phyloP scores from a whole-genome alignment of 2,797 vertebrate species.

The Brachymystax lenok region DNA sequence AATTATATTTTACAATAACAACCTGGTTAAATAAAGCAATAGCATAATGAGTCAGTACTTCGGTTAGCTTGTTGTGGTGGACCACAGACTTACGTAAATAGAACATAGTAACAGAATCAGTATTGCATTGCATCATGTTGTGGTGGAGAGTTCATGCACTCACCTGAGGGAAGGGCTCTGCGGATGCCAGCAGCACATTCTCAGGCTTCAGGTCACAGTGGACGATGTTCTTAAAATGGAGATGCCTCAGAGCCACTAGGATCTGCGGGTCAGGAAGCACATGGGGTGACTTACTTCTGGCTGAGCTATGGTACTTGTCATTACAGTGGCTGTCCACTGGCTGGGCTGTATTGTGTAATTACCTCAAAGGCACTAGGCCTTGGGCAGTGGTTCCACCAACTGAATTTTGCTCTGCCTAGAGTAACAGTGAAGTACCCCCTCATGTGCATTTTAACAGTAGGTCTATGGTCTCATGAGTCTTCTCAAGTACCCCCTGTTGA shows the following conservation, averaged over 20 bases:
- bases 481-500: too few species aligned
- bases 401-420: too few species aligned
- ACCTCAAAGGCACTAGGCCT: too few species aligned
- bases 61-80: neutral
- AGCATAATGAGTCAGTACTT: neutral
- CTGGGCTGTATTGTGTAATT: too few species aligned
- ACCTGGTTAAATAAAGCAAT: neutral
- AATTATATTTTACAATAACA: neutral
- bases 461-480: too few species aligned
- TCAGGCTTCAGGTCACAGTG: constrained; percentile 91
- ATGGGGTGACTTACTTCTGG: neutral
- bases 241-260: constrained; percentile 85
- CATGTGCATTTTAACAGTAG: too few species aligned
- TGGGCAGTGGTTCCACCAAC: too few species aligned
- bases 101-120: too few species aligned
- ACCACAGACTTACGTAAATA: neutral
- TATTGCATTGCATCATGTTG: neutral
- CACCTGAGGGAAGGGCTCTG: constrained; percentile 87
- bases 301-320: neutral
- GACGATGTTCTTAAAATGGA: constrained; percentile 89
- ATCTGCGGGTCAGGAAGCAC: constrained; percentile 65
- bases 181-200: constrained; percentile 87
- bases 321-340: too few species aligned
- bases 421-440: too few species aligned
- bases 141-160: neutral